These are phyloP conservation scores for Manacus vitellinus DNA, from an alignment of 2,113 vertebrate genomes.

Conservation along the genomic window DNA sequence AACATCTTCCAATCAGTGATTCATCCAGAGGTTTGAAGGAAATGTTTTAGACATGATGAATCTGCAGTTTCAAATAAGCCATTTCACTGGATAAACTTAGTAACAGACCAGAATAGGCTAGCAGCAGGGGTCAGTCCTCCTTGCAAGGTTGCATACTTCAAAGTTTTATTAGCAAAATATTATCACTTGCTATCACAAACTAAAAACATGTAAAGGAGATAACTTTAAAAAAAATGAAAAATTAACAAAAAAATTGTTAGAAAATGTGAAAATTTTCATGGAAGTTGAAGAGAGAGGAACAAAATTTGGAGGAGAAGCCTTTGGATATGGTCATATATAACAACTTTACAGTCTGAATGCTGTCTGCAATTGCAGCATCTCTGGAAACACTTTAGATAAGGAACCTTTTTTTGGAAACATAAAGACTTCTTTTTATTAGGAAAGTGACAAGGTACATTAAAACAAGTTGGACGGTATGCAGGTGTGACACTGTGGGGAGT, in stretches of 20 bases:
- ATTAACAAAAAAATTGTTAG: background rate
- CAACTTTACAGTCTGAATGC: background rate
- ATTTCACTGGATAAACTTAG: background rate
- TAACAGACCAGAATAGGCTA: background rate
- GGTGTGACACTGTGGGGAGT: background rate
- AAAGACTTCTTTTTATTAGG: background rate
- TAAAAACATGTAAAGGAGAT: background rate
- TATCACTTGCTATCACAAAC: background rate
- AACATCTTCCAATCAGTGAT: background rate
- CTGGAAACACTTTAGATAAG: background rate
- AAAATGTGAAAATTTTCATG: background rate
- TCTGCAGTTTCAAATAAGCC: background rate
- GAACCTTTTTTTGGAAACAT: background rate
- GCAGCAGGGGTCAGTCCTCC: background rate
- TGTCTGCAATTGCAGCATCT: background rate
- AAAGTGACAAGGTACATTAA: background rate
- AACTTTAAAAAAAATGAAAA: background rate
- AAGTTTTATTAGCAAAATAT: background rate
- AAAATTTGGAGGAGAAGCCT: background rate
- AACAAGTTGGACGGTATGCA: background rate
- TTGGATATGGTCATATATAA: background rate
- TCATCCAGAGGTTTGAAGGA: background rate
- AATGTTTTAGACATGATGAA: background rate
- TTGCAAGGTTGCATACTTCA: background rate
- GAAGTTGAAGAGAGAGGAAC: background rate